A percentile compares a stretch with the other conserved stretches of the same genome.
Conservation (phyloP, 2,888 invertebrate species). For the Spilarctia lutea region DNA sequence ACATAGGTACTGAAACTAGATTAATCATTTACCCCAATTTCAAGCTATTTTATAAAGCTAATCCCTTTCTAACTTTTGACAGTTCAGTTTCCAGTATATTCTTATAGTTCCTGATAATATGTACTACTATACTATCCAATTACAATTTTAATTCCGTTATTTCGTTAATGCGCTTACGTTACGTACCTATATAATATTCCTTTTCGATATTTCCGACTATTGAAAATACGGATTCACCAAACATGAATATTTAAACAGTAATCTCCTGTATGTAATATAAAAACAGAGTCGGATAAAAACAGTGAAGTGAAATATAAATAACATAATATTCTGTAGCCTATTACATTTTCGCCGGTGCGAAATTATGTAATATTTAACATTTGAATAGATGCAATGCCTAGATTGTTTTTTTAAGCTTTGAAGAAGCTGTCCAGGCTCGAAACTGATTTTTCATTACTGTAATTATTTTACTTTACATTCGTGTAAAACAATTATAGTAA, state of each 20-base stretch:
- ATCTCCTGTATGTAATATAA: conserved; percentile 34
- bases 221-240: conserved; percentile 16
- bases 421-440: not conserved
- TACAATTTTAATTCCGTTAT: not conserved
- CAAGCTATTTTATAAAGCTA: not conserved
- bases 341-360: conserved; percentile 12
- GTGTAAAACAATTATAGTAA: too few species aligned
- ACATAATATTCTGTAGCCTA: conserved; percentile 28
- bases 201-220: conserved; percentile 16
- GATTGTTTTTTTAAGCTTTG: not conserved
- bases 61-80: not conserved
- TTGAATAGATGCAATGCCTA: not conserved
- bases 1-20: not conserved
- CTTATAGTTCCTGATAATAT: not conserved
- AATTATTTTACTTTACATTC: too few species aligned
- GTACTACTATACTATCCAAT: not conserved
- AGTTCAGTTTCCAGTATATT: not conserved
- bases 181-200: conserved; percentile 1
- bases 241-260: conserved; percentile 37
- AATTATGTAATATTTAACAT: conserved; percentile 1
- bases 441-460: too few species aligned
- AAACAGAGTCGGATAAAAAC: conserved; percentile 21
- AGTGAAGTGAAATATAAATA: conserved; percentile 30
- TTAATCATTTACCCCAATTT: not conserved
- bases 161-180: not conserved